Conservation (phyloP, 2,113 vertebrate species). For the Pelecanoides urinatrix region DNA sequence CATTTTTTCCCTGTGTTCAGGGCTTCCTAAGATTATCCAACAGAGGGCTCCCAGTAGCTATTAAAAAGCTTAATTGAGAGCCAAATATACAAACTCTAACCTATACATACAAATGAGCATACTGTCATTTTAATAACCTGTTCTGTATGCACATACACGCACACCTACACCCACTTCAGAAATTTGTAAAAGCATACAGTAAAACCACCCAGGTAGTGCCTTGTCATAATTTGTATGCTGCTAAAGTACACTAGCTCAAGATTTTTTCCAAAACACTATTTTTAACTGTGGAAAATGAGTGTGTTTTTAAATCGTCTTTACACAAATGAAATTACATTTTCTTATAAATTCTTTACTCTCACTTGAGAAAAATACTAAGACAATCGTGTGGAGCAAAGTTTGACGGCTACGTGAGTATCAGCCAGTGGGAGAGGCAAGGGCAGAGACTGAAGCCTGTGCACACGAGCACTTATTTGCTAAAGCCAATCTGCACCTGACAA, state of each 20-base stretch:
- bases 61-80: not conserved
- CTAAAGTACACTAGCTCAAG: not conserved
- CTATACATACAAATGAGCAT: not conserved
- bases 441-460: not conserved
- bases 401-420: not conserved
- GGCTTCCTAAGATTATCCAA: slow-evolving; percentile 30
- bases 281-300: not conserved
- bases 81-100: accelerated
- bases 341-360: not conserved
- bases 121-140: not conserved
- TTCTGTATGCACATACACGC: not conserved
- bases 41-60: slow-evolving; percentile 63
- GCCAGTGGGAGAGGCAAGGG: not conserved
- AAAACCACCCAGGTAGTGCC: not conserved
- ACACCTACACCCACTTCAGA: not conserved
- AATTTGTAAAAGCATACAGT: not conserved
- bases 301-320: not conserved
- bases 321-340: not conserved
- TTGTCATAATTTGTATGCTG: not conserved
- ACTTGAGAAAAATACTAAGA: not conserved
- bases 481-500: not conserved
- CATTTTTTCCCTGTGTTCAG: not conserved
- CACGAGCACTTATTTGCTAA: not conserved
- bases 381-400: not conserved
- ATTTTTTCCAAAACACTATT: not conserved